Percentiles rank a stretch among this genome's conserved stretches.
phyloP scores from a whole-genome alignment of 1,140 invertebrate species.

The Idris sp. region DNA sequence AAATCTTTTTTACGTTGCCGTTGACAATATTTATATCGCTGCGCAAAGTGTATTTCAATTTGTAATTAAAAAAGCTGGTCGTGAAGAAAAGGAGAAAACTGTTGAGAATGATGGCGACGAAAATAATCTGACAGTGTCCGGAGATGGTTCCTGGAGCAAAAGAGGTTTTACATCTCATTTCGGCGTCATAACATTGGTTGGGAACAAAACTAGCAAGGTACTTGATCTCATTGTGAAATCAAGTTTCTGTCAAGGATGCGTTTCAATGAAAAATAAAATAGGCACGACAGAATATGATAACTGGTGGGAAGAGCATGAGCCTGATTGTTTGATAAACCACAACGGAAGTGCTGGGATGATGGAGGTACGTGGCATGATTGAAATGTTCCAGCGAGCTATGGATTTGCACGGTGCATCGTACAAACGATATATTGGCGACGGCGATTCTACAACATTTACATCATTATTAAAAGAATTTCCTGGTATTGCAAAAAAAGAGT shows the following conservation, averaged over 20 bases:
- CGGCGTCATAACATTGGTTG: too few relatives aligned
- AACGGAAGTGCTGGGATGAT: conserved; percentile 33
- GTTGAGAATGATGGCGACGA: too few relatives aligned
- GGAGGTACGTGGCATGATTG: conserved; percentile 39
- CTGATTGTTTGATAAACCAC: conserved; percentile 28
- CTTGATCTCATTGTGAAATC: too few relatives aligned
- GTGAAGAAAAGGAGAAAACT: too few relatives aligned
- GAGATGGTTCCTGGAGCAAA: too few relatives aligned
- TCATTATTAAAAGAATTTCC: conserved; percentile 10
- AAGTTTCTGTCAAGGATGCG: conserved; percentile 15
- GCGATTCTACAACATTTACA: conserved; percentile 34
- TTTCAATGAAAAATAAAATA: conserved; percentile 31
- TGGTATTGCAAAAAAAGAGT: conserved; percentile 18
- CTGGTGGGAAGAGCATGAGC: too few relatives aligned
- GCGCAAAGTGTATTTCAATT: too few relatives aligned
- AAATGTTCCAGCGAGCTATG: conserved; percentile 46
- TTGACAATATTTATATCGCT: conserved; percentile 34
- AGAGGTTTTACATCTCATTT: too few relatives aligned
- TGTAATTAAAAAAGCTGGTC: too few relatives aligned
- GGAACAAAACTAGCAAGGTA: too few relatives aligned
- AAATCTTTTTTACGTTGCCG: conserved; percentile 17
- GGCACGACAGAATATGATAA: conserved; percentile 14
- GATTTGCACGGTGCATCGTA: conserved; percentile 23
- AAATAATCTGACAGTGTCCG: too few relatives aligned
- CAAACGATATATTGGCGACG: conserved; percentile 51